Conservation (phyloP, 2,113 vertebrate species). For the Pangasianodon gigas region DNA sequence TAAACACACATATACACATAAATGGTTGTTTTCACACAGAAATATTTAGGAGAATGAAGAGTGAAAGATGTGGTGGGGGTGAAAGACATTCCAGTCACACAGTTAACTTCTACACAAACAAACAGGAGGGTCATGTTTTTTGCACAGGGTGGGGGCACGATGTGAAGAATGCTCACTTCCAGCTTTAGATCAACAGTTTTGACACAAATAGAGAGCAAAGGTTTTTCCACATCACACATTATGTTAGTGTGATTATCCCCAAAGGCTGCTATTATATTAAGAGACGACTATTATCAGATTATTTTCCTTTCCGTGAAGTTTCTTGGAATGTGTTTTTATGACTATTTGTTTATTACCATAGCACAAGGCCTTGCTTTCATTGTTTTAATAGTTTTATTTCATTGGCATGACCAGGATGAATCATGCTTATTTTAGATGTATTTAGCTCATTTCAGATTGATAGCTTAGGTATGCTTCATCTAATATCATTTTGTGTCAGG, state of each 20-base stretch:
- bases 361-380: not conserved
- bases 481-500: slow-evolving; percentile 1
- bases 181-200: slow-evolving; percentile 21
- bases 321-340: slow-evolving; percentile 1
- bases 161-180: slow-evolving; percentile 33
- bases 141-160: not conserved
- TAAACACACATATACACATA: not conserved
- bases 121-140: slow-evolving; percentile 28
- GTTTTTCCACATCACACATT: not conserved
- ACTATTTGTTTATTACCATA: not conserved
- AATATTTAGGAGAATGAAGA: slow-evolving; percentile 42
- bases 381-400: not conserved
- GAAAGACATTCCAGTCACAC: slow-evolving; percentile 54
- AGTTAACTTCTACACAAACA: slow-evolving; percentile 55
- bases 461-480: slow-evolving; percentile 13
- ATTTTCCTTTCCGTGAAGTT: not conserved
- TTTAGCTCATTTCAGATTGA: slow-evolving; percentile 10
- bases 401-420: slow-evolving; percentile 4
- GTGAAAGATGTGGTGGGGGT: not conserved
- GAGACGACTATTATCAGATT: not conserved
- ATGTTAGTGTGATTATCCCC: not conserved
- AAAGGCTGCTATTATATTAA: not conserved
- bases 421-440: slow-evolving; percentile 19
- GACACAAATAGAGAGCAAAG: slow-evolving; percentile 2
- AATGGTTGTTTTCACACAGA: slow-evolving; percentile 7